Evolutionary conservation across 2,888 invertebrate genomes (phyloP), one percentile per base, ranked within the genome.

Genomic region (Hemaris fuciformis): DNA sequence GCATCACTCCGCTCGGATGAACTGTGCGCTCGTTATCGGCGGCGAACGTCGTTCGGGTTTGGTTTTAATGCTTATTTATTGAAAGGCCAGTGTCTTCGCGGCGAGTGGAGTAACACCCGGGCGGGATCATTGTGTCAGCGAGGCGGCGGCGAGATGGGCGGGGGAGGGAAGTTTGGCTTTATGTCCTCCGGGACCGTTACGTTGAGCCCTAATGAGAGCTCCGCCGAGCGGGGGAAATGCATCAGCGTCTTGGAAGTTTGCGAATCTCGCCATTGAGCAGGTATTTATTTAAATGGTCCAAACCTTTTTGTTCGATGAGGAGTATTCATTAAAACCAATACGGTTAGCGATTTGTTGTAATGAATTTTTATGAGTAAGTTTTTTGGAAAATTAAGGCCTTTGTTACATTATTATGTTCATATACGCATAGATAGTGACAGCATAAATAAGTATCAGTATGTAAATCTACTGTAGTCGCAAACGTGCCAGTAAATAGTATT

Each of bases 61-160:
- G 71, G 78, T 83, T 87, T 85, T 88, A 91, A 91, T 89, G 89
- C 89, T 89, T 91, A 91, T 91, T 91, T 91, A 91, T 90, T 82
- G 89, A 86, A 85, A 87, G 83, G 82, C 77, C 79, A 76, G 74
- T 78, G 81, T 84, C 85, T 83, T 79, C n/a, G n/a, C n/a, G 75
- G 70, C 70, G 69, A 72, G 73, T 67, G 70, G 81, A 88, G 85
- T 86, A 88, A 89, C 84, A 81, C 77, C 71, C 77, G 66, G 69
- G 69, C 66, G 77, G 87, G 90, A 89, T 91, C 89, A 87, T 72
- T 73, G 80, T 87, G 91, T 89, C 89, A 76, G 79, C 84, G 78
- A 61, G 64, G 68, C 66, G 84, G 79, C 31, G 8, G 20, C 20
- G 25, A 45, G 45, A n/a, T n/a, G 59, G n/a, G n/a, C n/a, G n/a